Percentiles rank a stretch among this genome's conserved stretches.
phyloP scores from a whole-genome alignment of 2,888 invertebrate species.

The Tetranychus truncatus region DNA sequence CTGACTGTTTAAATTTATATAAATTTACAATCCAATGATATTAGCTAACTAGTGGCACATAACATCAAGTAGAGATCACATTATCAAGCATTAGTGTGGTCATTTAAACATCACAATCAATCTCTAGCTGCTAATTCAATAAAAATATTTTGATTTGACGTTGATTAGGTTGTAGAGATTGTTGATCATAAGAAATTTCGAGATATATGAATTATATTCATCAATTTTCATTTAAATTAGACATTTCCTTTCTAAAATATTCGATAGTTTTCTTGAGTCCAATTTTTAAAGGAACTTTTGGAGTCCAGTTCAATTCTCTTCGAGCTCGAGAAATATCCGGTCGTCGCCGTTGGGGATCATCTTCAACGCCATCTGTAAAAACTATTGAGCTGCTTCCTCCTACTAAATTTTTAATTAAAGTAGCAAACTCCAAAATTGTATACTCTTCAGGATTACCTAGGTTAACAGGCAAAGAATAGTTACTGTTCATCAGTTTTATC shows the following conservation, averaged over 20 bases:
- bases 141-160: background rate
- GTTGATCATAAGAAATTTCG: background rate
- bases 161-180: background rate
- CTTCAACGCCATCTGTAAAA: slow-evolving; percentile 67
- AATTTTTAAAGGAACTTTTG: slow-evolving; percentile 62
- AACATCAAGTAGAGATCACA: background rate
- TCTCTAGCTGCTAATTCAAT: background rate
- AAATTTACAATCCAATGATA: too few species aligned
- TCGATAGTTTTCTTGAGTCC: slow-evolving; percentile 79
- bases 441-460: slow-evolving; percentile 96
- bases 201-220: background rate
- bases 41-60: background rate
- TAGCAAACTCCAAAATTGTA: slow-evolving; percentile 56
- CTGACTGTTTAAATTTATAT: too few species aligned
- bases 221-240: background rate
- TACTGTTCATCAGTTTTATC: slow-evolving; percentile 74
- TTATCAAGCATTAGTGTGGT: background rate
- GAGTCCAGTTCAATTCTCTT: slow-evolving; percentile 68
- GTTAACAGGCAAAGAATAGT: slow-evolving; percentile 80
- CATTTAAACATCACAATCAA: background rate
- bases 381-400: slow-evolving; percentile 41
- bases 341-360: slow-evolving; percentile 82
- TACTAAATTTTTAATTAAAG: slow-evolving; percentile 37
- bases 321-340: slow-evolving; percentile 83
- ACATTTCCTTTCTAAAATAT: slow-evolving; percentile 47